Conservation (phyloP, 2,113 vertebrate genomes). For the Pteruthius melanotis region DNA sequence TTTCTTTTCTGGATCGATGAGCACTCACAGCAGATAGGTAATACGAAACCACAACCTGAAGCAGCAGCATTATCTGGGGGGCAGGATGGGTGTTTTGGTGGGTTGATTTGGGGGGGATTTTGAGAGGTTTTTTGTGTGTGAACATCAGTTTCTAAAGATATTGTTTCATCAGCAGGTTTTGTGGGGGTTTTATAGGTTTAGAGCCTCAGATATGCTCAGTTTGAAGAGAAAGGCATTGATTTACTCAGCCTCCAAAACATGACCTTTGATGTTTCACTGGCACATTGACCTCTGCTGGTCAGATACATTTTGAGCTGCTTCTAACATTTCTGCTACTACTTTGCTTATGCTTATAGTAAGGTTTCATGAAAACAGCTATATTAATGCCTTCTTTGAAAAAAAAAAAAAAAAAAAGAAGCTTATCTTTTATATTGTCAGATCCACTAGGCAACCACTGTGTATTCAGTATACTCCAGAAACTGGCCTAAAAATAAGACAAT, state of each 20-base stretch:
- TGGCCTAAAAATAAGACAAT: not conserved
- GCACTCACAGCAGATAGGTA: not conserved
- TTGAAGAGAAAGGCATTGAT: not conserved
- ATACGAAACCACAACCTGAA: not conserved
- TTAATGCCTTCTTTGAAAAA: not conserved
- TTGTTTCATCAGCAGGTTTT: not conserved
- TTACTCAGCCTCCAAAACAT: not conserved
- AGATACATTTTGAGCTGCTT: not conserved
- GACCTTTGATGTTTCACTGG: not conserved
- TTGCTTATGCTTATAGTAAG: not conserved
- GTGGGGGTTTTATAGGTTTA: not conserved
- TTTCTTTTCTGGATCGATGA: not conserved
- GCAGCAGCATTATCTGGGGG: not conserved
- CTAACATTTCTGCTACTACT: not conserved
- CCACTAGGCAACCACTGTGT: not conserved
- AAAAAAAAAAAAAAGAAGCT: not conserved
- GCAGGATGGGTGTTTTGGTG: not conserved
- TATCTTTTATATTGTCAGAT: not conserved
- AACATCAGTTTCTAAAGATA: not conserved
- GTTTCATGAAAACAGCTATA: not conserved
- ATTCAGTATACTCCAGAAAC: not conserved
- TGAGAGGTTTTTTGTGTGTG: not conserved
- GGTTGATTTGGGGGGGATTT: fast-evolving
- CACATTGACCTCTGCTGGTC: not conserved
- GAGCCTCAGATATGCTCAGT: not conserved